These are phyloP conservation scores for Buathra laborator DNA, from an alignment of 2,888 invertebrate species.

Conservation along the genomic window DNA sequence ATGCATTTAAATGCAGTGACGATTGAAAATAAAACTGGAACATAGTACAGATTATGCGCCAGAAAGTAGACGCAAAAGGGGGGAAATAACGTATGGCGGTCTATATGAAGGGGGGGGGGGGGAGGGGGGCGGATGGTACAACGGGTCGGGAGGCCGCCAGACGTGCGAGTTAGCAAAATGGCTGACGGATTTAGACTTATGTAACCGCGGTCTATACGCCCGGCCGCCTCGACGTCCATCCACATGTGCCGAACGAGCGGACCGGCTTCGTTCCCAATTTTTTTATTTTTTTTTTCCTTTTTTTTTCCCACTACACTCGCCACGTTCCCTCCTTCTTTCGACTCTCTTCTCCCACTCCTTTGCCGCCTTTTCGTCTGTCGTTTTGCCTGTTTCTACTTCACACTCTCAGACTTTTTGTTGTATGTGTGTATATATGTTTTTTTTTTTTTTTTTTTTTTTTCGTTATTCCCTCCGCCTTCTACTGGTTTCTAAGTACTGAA, in stretches of 20 bases:
- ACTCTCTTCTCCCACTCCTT: constrained; percentile 36
- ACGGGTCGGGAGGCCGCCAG: constrained; percentile 70
- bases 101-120: neutral
- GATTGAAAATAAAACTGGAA: constrained; percentile 72
- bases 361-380: constrained; percentile 36
- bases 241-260: constrained; percentile 75
- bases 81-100: constrained; percentile 25
- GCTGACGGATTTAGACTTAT: constrained; percentile 83
- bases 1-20: constrained; percentile 72
- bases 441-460: constrained; percentile 2
- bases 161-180: constrained; percentile 81
- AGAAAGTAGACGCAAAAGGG: constrained; percentile 58
- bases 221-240: constrained; percentile 34
- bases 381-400: constrained; percentile 42
- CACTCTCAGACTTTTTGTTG: constrained; percentile 1
- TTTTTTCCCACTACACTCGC: constrained; percentile 4
- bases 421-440: neutral
- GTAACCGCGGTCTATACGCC: constrained; percentile 73
- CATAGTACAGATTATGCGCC: constrained; percentile 12
- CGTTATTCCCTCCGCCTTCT: neutral
- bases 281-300: constrained; percentile 24
- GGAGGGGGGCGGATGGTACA: constrained; percentile 48
- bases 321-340: constrained; percentile 36
- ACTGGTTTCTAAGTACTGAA: neutral
- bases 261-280: constrained; percentile 58